Evolutionary conservation across 1,140 invertebrate species (phyloP), one percentile per base, ranked within the genome.

Genomic region (Sinella curviseta): DNA sequence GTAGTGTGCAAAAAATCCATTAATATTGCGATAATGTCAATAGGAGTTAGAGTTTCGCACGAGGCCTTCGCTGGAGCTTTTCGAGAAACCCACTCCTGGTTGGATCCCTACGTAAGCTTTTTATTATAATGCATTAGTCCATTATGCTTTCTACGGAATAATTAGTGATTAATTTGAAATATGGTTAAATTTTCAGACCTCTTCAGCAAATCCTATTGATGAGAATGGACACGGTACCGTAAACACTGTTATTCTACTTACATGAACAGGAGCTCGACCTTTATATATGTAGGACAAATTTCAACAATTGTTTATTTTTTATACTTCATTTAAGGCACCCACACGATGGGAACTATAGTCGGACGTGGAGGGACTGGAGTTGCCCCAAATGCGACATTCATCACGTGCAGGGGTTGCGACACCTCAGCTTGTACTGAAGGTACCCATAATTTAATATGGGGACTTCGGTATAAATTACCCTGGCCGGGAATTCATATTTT

Each of bases 31-130:
- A 36, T 2, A 34, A 39, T 76, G n/a, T 34, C 12, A 24, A 76
- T 30, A 39, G n/a, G n/a, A n/a, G 80, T 81, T 30, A 77, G 77
- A 12, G n/a, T 12, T 20, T 73, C 80, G n/a, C 80, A 81, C 65
- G 48, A 76, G 35, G 16, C 33, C 16, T 65, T 81, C 1, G 4
- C 28, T 3, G 24, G 76, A 20, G 70, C 67, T 30, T n/a, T 54
- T 12, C 33, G 76, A 17, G 78, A 24, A 24, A 31, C 60, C 17
- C 26, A 78, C 70, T 24, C n/a, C 14, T 78, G 78, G 78, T 74
- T 74, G 2, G 78, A 78, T 35, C 67, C 78, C n/a, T 74, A 54
- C 48, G 26, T 60, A 60, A 60, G 57, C 17, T 17, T 48, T 8
- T 8, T 17, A 48, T 17, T 17, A 48, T n/a, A 48, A 48, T 48